phyloP scores from a whole-genome alignment of 2,797 vertebrate genomes.

The Rhinogobio ventralis region DNA sequence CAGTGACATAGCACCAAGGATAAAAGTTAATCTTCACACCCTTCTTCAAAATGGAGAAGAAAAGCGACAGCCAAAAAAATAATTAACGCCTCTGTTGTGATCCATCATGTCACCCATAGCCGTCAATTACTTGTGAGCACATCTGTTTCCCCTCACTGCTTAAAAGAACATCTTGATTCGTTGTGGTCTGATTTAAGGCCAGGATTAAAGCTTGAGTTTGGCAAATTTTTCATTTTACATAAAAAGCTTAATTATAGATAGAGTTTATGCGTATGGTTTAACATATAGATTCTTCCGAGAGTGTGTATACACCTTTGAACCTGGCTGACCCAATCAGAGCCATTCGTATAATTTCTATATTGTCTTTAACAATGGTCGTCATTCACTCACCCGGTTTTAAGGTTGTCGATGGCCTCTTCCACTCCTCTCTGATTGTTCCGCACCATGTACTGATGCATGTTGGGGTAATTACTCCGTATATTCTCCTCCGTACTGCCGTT shows the following conservation, averaged over 20 bases:
- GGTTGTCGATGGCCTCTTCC: conserved; percentile 92
- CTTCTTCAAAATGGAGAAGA: conserved; percentile 36
- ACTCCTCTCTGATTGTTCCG: conserved; percentile 92
- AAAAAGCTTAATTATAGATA: neutral
- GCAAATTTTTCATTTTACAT: conserved; percentile 3
- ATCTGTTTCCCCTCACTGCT: conserved; percentile 43
- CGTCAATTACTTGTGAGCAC: conserved; percentile 43
- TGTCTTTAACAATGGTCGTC: neutral
- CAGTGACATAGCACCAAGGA: conserved; percentile 45
- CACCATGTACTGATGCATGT: conserved; percentile 94
- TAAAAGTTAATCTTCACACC: conserved; percentile 45
- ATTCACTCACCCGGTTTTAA: conserved; percentile 87
- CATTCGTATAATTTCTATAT: neutral
- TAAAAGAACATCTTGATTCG: conserved; percentile 47
- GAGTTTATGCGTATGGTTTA: neutral
- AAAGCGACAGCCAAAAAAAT: conserved; percentile 56
- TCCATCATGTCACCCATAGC: conserved; percentile 50
- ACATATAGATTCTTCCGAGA: neutral
- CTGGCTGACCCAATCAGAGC: neutral
- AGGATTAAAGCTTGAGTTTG: neutral
- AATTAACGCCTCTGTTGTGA: conserved; percentile 49
- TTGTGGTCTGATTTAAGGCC: conserved; percentile 31
- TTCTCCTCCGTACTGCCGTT: conserved; percentile 95
- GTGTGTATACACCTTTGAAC: neutral
- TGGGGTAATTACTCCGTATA: conserved; percentile 93